Evolutionary conservation across 2,888 invertebrate genomes (phyloP).

Genomic region (Macaria liturata): DNA sequence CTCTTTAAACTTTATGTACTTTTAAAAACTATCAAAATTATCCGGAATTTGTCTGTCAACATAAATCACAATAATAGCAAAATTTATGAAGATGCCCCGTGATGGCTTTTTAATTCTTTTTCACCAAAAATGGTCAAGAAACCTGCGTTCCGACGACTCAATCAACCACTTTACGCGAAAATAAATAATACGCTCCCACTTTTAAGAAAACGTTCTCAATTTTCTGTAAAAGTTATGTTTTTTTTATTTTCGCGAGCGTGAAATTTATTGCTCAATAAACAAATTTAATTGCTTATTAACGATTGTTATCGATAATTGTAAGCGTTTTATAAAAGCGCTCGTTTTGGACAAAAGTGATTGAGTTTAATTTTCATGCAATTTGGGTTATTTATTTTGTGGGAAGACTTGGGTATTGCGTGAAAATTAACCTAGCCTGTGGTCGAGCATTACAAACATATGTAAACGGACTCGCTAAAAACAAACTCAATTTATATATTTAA

Average conservation of each 20-base stretch:
- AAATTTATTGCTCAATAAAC: slow-evolving; percentile 38
- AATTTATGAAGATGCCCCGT: slow-evolving; percentile 30
- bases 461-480: too few relatives aligned
- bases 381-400: slow-evolving; percentile 6
- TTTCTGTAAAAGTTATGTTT: slow-evolving; percentile 7
- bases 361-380: slow-evolving; percentile 16
- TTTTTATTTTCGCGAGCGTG: slow-evolving; percentile 4
- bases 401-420: neutral
- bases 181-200: slow-evolving; percentile 27
- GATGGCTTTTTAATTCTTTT: slow-evolving; percentile 30
- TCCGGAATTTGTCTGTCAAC: slow-evolving; percentile 16
- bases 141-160: slow-evolving; percentile 28
- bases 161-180: slow-evolving; percentile 23
- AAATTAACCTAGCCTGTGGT: neutral
- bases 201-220: slow-evolving; percentile 18
- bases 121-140: slow-evolving; percentile 27
- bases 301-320: slow-evolving; percentile 71
- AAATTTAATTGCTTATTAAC: slow-evolving; percentile 57
- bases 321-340: slow-evolving; percentile 22
- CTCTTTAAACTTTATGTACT: too few relatives aligned
- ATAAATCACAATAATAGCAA: slow-evolving; percentile 33
- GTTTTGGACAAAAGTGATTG: slow-evolving; percentile 23
- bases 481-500: too few relatives aligned
- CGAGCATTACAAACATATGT: too few relatives aligned
- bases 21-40: slow-evolving; percentile 1